Evolutionary conservation across 2,797 vertebrate species (phyloP).

Genomic region (Brachyrhaphis roseni): DNA sequence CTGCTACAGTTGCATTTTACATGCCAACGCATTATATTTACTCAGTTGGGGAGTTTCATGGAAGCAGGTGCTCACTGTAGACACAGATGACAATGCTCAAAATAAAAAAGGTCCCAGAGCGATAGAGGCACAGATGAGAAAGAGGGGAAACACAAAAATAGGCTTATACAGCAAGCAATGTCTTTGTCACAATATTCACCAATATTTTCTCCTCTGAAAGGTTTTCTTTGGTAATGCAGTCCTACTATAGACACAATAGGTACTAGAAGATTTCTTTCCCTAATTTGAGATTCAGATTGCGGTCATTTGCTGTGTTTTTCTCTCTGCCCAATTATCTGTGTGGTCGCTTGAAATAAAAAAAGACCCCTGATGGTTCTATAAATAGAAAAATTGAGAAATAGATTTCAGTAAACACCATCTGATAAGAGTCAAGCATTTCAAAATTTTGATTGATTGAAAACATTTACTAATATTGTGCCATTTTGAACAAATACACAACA

Average conservation of each 20-base stretch:
- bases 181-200: neutral
- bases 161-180: neutral
- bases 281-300: neutral
- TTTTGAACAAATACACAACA: neutral
- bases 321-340: neutral
- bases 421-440: neutral
- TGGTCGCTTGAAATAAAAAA: neutral
- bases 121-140: neutral
- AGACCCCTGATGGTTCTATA: neutral
- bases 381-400: neutral
- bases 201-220: neutral
- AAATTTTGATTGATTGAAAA: neutral
- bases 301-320: neutral
- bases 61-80: neutral
- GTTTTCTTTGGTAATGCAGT: neutral
- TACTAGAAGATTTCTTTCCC: too few species aligned
- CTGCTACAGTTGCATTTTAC: neutral
- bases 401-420: neutral
- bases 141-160: neutral
- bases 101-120: neutral
- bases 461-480: neutral
- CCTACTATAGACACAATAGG: neutral
- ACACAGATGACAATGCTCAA: neutral
- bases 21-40: neutral
- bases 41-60: neutral